These are phyloP conservation scores for Silurus meridionalis DNA, from an alignment of 2,113 vertebrate species.

Conservation along the genomic window DNA sequence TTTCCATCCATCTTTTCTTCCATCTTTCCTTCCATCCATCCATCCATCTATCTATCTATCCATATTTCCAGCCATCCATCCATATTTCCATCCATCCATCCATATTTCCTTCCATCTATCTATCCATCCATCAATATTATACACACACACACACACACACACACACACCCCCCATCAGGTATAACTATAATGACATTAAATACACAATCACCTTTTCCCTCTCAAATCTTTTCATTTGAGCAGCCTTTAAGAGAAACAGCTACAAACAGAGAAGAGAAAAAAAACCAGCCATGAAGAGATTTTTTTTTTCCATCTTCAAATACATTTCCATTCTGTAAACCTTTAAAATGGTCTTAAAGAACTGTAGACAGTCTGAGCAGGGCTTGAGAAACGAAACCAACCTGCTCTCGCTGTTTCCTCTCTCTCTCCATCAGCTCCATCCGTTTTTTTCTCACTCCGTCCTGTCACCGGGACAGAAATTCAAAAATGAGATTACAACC, in stretches of 20 bases:
- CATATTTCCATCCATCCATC: too few species aligned
- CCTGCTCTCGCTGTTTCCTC: conserved; percentile 87
- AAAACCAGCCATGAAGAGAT: neutral
- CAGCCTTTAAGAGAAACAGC: conserved; percentile 84
- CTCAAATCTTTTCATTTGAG: conserved; percentile 86
- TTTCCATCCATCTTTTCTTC: too few species aligned
- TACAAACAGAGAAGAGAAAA: conserved; percentile 61
- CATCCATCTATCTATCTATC: too few species aligned
- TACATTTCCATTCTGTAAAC: neutral
- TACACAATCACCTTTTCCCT: conserved; percentile 83
- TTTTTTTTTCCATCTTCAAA: neutral
- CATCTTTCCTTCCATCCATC: too few species aligned
- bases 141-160: too few species aligned
- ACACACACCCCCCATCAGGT: too few species aligned
- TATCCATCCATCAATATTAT: too few species aligned
- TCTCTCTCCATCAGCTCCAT: conserved; percentile 84
- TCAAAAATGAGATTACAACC: conserved; percentile 25
- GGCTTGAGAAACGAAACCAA: conserved; percentile 51
- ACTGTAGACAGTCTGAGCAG: neutral
- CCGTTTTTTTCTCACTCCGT: conserved; percentile 79
- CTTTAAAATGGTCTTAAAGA: too few species aligned
- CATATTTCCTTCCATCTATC: too few species aligned
- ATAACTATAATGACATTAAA: neutral
- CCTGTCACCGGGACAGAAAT: conserved; percentile 72
- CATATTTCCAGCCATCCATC: too few species aligned